A percentile compares a stretch with the other conserved stretches of the same genome.
Conservation (phyloP, 2,888 invertebrate species). For the Nycteola revayana region DNA sequence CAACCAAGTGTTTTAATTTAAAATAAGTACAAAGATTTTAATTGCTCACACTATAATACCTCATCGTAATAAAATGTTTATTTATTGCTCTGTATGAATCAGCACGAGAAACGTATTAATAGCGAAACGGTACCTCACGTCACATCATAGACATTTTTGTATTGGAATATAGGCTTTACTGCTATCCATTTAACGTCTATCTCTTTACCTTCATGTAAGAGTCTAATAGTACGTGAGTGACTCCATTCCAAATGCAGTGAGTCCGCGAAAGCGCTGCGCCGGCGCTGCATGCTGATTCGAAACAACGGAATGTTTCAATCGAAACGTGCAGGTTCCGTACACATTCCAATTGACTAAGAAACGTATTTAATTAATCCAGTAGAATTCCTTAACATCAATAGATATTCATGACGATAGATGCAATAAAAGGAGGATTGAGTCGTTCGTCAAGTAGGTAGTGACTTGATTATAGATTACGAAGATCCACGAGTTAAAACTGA, state of each 20-base stretch:
- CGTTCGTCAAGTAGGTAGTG: constrained; percentile 16
- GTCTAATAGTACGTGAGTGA: constrained; percentile 47
- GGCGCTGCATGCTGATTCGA: constrained; percentile 51
- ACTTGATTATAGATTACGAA: constrained; percentile 16
- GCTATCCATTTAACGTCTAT: too few species aligned
- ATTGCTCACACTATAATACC: constrained; percentile 29
- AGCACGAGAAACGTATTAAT: constrained; percentile 38
- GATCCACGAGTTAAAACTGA: constrained; percentile 38
- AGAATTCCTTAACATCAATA: constrained; percentile 22
- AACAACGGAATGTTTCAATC: constrained; percentile 55
- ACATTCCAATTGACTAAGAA: constrained; percentile 20
- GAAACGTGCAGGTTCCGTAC: constrained; percentile 28
- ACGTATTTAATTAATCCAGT: constrained; percentile 23
- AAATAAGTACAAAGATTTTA: constrained; percentile 21
- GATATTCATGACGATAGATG: constrained; percentile 13
- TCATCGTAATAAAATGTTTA: constrained; percentile 28
- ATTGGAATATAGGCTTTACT: not conserved
- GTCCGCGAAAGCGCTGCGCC: constrained; percentile 55
- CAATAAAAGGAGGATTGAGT: constrained; percentile 2
- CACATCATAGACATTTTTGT: not conserved
- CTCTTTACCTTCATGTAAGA: too few species aligned
- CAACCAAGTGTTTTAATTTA: constrained; percentile 17
- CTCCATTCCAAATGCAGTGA: constrained; percentile 46
- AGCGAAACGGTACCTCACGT: constrained; percentile 40
- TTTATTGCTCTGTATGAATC: constrained; percentile 47